phyloP scores from a whole-genome alignment of 2,113 vertebrate genomes.

The Nicator chloris region DNA sequence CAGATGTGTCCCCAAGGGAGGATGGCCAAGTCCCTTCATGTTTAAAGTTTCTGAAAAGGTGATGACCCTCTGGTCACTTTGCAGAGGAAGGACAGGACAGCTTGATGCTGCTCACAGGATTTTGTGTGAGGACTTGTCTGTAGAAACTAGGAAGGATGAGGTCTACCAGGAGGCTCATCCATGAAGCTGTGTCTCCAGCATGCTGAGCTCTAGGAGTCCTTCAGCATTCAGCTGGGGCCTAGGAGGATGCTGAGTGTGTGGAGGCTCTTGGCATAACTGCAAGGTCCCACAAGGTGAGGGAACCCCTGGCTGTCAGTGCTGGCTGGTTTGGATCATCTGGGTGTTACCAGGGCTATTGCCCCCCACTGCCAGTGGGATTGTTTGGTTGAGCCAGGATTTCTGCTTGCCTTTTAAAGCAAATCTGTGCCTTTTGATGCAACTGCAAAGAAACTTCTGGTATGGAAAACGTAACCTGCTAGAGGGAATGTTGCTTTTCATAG shows the following conservation, averaged over 20 bases:
- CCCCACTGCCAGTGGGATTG: not conserved
- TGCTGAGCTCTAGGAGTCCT: not conserved
- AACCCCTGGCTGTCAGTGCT: fast-evolving
- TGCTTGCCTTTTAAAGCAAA: not conserved
- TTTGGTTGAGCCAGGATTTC: not conserved
- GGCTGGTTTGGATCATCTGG: not conserved
- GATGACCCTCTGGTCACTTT: not conserved
- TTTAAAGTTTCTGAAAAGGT: not conserved
- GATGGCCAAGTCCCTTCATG: not conserved
- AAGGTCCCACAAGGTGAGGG: fast-evolving
- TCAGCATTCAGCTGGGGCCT: not conserved
- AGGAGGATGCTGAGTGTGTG: not conserved
- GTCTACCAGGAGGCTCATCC: not conserved
- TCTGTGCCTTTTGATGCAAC: not conserved
- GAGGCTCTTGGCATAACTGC: not conserved
- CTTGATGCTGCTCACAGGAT: not conserved
- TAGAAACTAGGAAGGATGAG: not conserved
- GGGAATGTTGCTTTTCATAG: fast-evolving
- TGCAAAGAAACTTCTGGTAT: not conserved
- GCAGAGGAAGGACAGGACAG: not conserved
- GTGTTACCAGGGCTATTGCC: too few relatives aligned
- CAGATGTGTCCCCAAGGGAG: too few relatives aligned
- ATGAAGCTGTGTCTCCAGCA: not conserved
- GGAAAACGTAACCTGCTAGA: not conserved
- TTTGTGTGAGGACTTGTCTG: not conserved